Evolutionary conservation across 2,888 invertebrate species (phyloP).

Genomic region (Dynastes maya): DNA sequence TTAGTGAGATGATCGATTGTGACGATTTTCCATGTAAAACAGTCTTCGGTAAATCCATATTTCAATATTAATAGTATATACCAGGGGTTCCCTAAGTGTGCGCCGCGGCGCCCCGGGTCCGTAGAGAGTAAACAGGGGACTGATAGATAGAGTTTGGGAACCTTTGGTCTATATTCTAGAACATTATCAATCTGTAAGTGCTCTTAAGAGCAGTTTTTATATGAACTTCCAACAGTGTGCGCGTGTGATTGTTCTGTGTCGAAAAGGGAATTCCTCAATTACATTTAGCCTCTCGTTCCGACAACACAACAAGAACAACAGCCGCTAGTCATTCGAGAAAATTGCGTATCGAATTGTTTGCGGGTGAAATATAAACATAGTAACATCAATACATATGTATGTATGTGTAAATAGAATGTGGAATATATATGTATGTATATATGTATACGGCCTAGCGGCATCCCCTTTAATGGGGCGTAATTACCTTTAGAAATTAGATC

Average conservation of each 20-base stretch:
- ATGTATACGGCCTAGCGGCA: background rate
- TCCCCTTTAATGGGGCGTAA: constrained; percentile 26
- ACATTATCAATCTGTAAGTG: no score
- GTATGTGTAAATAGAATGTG: background rate
- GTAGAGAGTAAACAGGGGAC: no score
- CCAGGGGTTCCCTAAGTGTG: no score
- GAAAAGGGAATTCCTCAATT: constrained; percentile 32
- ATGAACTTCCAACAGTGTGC: background rate
- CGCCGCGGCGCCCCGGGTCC: no score
- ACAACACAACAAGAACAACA: constrained; percentile 31
- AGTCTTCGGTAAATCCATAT: no score
- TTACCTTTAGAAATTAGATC: constrained; percentile 25
- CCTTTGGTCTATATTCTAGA: no score
- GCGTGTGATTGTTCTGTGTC: background rate
- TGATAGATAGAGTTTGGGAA: no score
- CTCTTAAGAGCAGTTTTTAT: background rate
- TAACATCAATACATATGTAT: background rate
- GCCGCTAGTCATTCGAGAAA: constrained; percentile 34
- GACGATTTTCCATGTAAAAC: no score
- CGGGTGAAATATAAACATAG: background rate
- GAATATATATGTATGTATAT: background rate
- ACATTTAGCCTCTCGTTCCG: constrained; percentile 20
- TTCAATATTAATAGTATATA: no score
- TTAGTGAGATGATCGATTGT: no score
- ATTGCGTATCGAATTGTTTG: constrained; percentile 38